Base-by-base conservation (phyloP, 2,888 invertebrate species). In the Brenthis ino region DNA sequence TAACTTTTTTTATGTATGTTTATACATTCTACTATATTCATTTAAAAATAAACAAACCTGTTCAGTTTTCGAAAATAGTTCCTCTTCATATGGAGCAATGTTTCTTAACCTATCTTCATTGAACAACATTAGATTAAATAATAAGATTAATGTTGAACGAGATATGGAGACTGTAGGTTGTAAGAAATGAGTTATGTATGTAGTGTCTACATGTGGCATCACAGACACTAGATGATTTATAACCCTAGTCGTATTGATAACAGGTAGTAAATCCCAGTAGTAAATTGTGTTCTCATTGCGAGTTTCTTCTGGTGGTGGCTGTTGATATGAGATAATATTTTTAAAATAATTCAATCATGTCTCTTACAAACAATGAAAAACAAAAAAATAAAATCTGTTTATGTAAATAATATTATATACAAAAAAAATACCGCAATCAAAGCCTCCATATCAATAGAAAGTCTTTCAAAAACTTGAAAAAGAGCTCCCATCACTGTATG, bases 241-340 rank as follows among this genome's bases (percentile, higher is more conserved):
- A 0, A 88, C 83, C 14, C 91, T 80, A 0, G 84, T 88, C 79
- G 86, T 81, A 75, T 92, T 91, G 61, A 92, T 87, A 0, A 91
- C 81, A 0, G 92, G 91, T 0, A 91, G 69, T 0, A 93, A 76
- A 67, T 93, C 92, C 81, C 85, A 81, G 74, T 91, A 93, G 76
- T 91, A 91, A 0, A 74, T 60, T 0, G 80, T 79, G 65, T 89
- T 85, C n/a, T 88, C 87, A 33, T 86, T 89, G 3, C 79, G 74
- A 2, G 70, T 76, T 60, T 87, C 86, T 72, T 88, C 86, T 1
- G 84, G 79, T 51, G 86, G 83, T 11, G 83, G 80, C 88, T 88
- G 78, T 2, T 80, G 80, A 57, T 61, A 54, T 60, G 12, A 64
- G 16, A 16, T n/a, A 3, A 28, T 28, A 28, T 28, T 28, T 28